A percentile compares a stretch with the other conserved stretches of the same genome.
Evolutionary conservation across 2,113 vertebrate species (phyloP).

Genomic region (Phyllostomus discolor): DNA sequence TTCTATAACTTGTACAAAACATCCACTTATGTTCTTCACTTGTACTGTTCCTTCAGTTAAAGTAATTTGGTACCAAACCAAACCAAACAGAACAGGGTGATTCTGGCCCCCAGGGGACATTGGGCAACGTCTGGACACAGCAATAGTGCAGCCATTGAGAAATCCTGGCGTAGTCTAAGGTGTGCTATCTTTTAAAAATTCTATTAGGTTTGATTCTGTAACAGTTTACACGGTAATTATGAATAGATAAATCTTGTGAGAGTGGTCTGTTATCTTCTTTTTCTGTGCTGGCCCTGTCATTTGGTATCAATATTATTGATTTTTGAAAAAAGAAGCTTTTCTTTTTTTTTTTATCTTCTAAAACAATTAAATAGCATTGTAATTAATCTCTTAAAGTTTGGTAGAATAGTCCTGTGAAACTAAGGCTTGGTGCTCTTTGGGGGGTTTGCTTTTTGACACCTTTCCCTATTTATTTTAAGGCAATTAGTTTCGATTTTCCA

Average conservation of each 20-base stretch:
- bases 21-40: too few species aligned
- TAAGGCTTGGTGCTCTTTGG: neutral
- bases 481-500: neutral
- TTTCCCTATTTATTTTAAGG: neutral
- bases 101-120: neutral
- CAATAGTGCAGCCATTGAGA: neutral
- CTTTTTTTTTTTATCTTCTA: neutral
- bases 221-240: neutral
- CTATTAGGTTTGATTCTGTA: neutral
- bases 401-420: neutral
- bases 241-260: too few species aligned
- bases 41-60: too few species aligned
- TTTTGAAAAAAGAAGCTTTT: neutral
- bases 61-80: too few species aligned
- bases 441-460: neutral
- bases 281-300: neutral
- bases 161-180: neutral
- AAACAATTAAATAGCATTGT: neutral
- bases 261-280: too few species aligned
- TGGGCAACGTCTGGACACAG: neutral
- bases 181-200: neutral
- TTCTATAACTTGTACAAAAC: too few species aligned
- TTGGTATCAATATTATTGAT: neutral
- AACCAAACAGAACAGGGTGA: neutral
- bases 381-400: neutral